Conservation (phyloP, 2,888 invertebrate genomes). For the Crepidodera aurea region DNA sequence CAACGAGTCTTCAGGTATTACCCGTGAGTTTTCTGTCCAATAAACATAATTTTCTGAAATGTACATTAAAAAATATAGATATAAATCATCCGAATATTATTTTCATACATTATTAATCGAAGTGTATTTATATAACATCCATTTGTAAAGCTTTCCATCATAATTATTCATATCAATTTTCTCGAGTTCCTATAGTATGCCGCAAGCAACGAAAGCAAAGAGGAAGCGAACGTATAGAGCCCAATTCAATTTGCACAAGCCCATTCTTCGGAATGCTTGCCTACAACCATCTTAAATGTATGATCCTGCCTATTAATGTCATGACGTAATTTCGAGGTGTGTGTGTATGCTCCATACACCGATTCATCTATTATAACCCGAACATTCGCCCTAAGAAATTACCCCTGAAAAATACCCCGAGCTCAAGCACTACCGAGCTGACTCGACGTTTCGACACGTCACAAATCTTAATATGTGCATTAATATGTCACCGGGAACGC, state of each 20-base stretch:
- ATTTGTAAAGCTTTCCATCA: constrained; percentile 2
- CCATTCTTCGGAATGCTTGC: constrained; percentile 27
- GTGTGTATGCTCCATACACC: constrained; percentile 45
- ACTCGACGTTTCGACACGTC: constrained; percentile 49
- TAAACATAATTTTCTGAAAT: too few relatives aligned
- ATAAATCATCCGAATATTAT: too few relatives aligned
- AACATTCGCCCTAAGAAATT: constrained; percentile 48
- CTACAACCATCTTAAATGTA: constrained; percentile 43
- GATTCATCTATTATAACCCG: constrained; percentile 56
- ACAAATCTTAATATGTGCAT: constrained; percentile 61
- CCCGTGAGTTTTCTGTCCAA: too few relatives aligned
- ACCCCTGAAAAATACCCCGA: constrained; percentile 44
- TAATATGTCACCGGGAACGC: constrained; percentile 62
- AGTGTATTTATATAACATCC: constrained; percentile 8
- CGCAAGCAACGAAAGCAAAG: constrained; percentile 17
- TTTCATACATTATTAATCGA: background rate
- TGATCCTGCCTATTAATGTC: constrained; percentile 57
- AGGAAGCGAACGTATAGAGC: constrained; percentile 40
- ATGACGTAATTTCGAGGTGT: constrained; percentile 57
- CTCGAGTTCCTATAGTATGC: constrained; percentile 12
- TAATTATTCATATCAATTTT: constrained; percentile 29
- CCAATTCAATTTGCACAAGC: constrained; percentile 29
- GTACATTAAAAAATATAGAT: too few relatives aligned
- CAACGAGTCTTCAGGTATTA: too few relatives aligned
- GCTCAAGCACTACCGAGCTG: constrained; percentile 49